Evolutionary conservation across 1,140 invertebrate species (phyloP).

Genomic region (Chymomyza costata): DNA sequence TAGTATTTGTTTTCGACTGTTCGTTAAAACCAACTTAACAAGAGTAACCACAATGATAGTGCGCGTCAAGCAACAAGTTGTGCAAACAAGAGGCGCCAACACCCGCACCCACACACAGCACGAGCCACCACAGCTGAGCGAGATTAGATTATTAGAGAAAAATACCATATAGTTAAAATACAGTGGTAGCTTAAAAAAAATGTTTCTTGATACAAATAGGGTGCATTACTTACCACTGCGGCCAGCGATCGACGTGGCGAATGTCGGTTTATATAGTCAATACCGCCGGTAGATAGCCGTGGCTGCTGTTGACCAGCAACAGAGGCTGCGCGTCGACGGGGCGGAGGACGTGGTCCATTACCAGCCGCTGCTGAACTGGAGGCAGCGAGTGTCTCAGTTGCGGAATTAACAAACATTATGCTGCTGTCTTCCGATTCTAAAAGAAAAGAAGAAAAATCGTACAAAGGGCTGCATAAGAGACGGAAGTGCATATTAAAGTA

Average conservation of each 20-base stretch:
- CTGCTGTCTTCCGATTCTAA: conserved; percentile 20
- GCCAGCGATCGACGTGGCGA: conserved; percentile 65
- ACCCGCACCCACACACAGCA: too few species aligned
- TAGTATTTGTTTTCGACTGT: too few species aligned
- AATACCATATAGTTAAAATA: neutral
- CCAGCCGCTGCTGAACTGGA: conserved; percentile 33
- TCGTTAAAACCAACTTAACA: too few species aligned
- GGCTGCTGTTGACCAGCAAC: conserved; percentile 63
- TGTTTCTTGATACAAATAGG: neutral
- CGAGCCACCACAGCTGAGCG: too few species aligned
- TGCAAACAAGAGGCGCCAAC: too few species aligned
- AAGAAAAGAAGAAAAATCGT: neutral
- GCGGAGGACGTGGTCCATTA: conserved; percentile 62
- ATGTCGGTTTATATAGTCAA: conserved; percentile 56
- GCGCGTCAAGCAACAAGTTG: too few species aligned
- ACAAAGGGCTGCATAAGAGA: conserved; percentile 26
- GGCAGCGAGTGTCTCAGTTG: conserved; percentile 12
- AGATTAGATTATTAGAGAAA: neutral
- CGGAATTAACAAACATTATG: conserved; percentile 53
- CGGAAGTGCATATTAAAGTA: conserved; percentile 59
- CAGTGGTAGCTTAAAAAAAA: neutral
- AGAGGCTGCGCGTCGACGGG: conserved; percentile 62
- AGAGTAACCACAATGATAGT: too few species aligned
- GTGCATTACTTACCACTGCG: conserved; percentile 53
- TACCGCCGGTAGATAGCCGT: conserved; percentile 17